phyloP scores from a whole-genome alignment of 2,888 invertebrate species.

The Ectobius pallidus region DNA sequence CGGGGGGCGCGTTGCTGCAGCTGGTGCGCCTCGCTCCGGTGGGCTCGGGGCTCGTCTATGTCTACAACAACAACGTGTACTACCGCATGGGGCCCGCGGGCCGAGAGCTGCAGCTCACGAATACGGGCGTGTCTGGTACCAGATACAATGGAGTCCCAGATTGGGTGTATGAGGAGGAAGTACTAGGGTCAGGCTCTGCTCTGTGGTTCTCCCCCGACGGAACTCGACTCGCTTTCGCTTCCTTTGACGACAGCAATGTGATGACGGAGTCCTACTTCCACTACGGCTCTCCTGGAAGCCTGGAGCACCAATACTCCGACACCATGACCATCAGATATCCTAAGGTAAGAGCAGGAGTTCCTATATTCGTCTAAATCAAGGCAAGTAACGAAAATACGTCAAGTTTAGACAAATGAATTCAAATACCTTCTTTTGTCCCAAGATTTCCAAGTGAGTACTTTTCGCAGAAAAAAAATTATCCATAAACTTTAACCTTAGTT shows the following conservation, averaged over 20 bases:
- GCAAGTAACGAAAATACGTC: too few species aligned
- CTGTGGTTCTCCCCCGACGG: slow-evolving; percentile 81
- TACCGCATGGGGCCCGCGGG: slow-evolving; percentile 57
- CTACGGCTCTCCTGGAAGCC: slow-evolving; percentile 67
- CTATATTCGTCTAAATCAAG: too few species aligned
- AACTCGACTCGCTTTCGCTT: slow-evolving; percentile 69
- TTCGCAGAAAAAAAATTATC: too few species aligned
- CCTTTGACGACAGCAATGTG: slow-evolving; percentile 74
- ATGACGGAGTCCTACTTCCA: slow-evolving; percentile 66
- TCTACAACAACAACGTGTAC: slow-evolving; percentile 72
- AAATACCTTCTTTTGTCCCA: too few species aligned
- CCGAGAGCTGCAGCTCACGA: slow-evolving; percentile 60
- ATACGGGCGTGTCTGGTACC: slow-evolving; percentile 65
- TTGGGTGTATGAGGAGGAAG: slow-evolving; percentile 95
- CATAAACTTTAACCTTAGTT: too few species aligned
- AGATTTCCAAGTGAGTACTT: too few species aligned
- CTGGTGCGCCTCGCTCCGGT: slow-evolving; percentile 65
- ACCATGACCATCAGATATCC: slow-evolving; percentile 74
- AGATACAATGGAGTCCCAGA: slow-evolving; percentile 86
- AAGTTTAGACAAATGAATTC: too few species aligned
- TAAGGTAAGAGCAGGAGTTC: slow-evolving; percentile 72
- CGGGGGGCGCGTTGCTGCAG: slow-evolving; percentile 62
- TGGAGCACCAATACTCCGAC: slow-evolving; percentile 70
- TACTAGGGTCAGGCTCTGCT: slow-evolving; percentile 71
- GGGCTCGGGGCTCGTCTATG: slow-evolving; percentile 63